Evolutionary conservation across 2,888 invertebrate genomes (phyloP).

Genomic region (Tryphoninae sp.): DNA sequence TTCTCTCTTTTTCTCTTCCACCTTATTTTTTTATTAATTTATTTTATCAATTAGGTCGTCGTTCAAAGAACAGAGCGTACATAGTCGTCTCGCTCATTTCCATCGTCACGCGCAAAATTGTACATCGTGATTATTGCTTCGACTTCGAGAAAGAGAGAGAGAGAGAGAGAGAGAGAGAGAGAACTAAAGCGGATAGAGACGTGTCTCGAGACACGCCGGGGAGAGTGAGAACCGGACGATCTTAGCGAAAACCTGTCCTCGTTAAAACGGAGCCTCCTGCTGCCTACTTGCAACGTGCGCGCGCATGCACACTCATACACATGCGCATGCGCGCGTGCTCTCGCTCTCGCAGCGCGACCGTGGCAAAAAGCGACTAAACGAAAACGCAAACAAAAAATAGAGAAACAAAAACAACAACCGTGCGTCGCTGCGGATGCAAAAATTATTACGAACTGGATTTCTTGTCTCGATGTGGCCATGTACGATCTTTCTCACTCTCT

Average conservation of each 20-base stretch:
- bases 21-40: constrained; percentile 2
- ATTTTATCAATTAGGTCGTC: constrained; percentile 42
- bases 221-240: background rate
- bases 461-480: background rate
- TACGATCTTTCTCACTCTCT: too few species aligned
- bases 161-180: background rate
- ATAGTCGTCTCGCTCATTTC: background rate
- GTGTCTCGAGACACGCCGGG: background rate
- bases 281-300: background rate
- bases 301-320: background rate
- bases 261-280: background rate
- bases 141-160: background rate
- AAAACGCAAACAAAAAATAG: background rate
- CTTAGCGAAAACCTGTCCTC: background rate
- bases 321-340: background rate
- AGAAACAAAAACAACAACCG: background rate
- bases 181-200: background rate
- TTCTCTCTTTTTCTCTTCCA: background rate
- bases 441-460: constrained; percentile 5
- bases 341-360: background rate
- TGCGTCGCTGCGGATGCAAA: background rate
- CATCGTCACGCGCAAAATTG: background rate
- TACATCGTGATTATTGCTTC: background rate
- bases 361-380: background rate
- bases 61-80: background rate